A percentile compares a stretch with the other conserved stretches of the same genome.
Conservation (phyloP, 2,888 invertebrate species). For the Eupithecia abbreviata region DNA sequence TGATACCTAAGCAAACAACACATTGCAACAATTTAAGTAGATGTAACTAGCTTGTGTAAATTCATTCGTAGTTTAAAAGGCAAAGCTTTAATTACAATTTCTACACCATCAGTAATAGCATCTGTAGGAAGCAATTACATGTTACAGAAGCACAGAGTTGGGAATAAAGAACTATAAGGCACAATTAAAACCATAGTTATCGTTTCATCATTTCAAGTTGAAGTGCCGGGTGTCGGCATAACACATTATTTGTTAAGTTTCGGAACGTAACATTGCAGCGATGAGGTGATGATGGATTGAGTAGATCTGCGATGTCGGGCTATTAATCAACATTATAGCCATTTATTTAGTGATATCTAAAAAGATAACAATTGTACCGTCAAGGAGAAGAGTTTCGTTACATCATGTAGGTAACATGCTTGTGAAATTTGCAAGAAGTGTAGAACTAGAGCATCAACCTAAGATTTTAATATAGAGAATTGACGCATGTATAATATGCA, state of each 20-base stretch:
- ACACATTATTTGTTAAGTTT: slow-evolving; percentile 52
- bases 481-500: not conserved
- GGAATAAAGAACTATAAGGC: slow-evolving; percentile 55
- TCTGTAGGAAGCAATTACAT: slow-evolving; percentile 59
- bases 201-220: slow-evolving; percentile 58
- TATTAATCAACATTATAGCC: slow-evolving; percentile 60
- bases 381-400: slow-evolving; percentile 64
- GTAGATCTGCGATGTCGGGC: slow-evolving; percentile 54
- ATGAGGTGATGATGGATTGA: slow-evolving; percentile 57
- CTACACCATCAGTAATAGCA: slow-evolving; percentile 48
- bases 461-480: slow-evolving; percentile 47
- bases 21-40: slow-evolving; percentile 32
- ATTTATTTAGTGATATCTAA: slow-evolving; percentile 54
- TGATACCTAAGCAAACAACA: slow-evolving; percentile 35
- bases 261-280: slow-evolving; percentile 42
- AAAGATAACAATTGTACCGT: slow-evolving; percentile 65
- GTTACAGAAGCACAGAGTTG: slow-evolving; percentile 55
- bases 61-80: slow-evolving; percentile 22
- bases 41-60: slow-evolving; percentile 28
- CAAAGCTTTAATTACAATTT: slow-evolving; percentile 43
- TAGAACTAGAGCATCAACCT: slow-evolving; percentile 59
- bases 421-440: slow-evolving; percentile 63
- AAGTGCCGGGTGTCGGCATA: slow-evolving; percentile 58
- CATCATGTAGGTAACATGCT: slow-evolving; percentile 63
- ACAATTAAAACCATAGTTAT: slow-evolving; percentile 55